phyloP scores from a whole-genome alignment of 2,888 invertebrate genomes.

The Chaetogeoica ovagalla region DNA sequence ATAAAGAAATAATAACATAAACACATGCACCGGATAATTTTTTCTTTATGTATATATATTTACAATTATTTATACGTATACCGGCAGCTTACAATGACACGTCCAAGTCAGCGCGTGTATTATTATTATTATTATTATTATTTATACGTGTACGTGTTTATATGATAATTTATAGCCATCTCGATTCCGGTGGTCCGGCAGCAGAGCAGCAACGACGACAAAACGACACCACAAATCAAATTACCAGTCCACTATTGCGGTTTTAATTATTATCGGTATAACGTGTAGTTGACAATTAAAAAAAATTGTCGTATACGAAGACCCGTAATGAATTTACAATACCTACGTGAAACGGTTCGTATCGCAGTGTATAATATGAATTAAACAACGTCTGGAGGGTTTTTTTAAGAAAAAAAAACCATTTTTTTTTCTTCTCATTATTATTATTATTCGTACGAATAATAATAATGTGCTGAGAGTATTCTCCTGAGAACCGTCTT shows the following conservation, averaged over 20 bases:
- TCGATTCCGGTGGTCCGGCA: conserved; percentile 51
- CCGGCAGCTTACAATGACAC: background rate
- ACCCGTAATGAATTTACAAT: conserved; percentile 51
- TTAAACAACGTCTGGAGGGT: conserved; percentile 50
- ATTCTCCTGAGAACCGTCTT: conserved; percentile 49
- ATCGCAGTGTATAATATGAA: conserved; percentile 24
- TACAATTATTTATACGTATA: too few species aligned
- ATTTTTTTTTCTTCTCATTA: background rate
- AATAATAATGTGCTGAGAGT: conserved; percentile 11
- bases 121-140: background rate
- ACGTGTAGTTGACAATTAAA: conserved; percentile 35
- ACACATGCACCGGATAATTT: conserved; percentile 1
- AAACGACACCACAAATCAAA: conserved; percentile 51
- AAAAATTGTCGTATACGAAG: conserved; percentile 17
- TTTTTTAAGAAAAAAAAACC: background rate
- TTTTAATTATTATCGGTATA: conserved; percentile 38
- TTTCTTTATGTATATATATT: background rate
- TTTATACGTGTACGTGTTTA: background rate
- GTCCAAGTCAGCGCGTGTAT: background rate
- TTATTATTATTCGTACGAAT: conserved; percentile 31
- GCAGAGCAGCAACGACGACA: conserved; percentile 20
- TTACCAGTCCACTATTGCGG: conserved; percentile 44
- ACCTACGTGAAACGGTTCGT: conserved; percentile 38
- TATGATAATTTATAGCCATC: conserved; percentile 48
- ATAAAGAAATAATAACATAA: background rate